Evolutionary conservation across 2,797 vertebrate genomes (phyloP).

Genomic region (Coendou prehensilis): DNA sequence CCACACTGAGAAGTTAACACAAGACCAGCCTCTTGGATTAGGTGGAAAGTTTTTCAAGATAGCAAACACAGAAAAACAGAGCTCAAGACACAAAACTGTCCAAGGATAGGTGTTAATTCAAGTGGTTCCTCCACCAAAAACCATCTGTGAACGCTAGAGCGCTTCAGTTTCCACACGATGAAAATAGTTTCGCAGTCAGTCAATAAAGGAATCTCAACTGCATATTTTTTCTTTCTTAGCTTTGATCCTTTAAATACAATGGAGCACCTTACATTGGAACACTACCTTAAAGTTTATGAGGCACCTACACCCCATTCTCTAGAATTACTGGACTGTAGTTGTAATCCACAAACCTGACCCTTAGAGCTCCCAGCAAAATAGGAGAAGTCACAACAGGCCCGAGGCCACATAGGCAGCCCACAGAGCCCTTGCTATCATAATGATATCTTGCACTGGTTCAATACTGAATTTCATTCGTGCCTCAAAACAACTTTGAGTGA

Average conservation of each 20-base stretch:
- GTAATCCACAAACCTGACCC: background rate
- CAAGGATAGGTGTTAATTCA: accelerated
- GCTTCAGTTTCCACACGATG: background rate
- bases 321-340: accelerated
- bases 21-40: background rate
- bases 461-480: background rate
- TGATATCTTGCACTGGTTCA: background rate
- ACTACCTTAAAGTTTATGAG: background rate
- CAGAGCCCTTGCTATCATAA: background rate
- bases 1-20: accelerated
- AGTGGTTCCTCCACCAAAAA: background rate
- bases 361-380: background rate
- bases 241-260: background rate
- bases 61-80: background rate
- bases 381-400: background rate
- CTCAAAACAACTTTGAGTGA: background rate
- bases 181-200: background rate
- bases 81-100: background rate
- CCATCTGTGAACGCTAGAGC: background rate
- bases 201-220: background rate
- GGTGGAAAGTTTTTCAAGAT: background rate
- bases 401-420: background rate
- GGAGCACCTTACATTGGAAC: background rate
- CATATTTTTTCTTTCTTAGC: background rate
- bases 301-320: background rate